These are phyloP conservation scores for Tetrapedia diversipes DNA, from an alignment of 2,888 invertebrate genomes.

Conservation along the genomic window DNA sequence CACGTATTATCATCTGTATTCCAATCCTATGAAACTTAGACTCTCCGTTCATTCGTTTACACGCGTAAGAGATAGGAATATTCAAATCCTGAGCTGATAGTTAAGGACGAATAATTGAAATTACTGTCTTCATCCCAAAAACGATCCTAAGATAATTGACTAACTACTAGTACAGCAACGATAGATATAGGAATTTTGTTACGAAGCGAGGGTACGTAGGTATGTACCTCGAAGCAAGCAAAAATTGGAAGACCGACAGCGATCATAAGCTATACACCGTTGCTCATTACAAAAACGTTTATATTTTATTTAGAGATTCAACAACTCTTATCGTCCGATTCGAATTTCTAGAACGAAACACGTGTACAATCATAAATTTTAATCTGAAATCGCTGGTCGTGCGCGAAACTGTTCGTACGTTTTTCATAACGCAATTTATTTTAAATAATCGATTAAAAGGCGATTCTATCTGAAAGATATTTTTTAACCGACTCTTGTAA, in stretches of 20 bases:
- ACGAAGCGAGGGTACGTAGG: background rate
- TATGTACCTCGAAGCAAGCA: background rate
- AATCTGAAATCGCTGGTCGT: conserved; percentile 26
- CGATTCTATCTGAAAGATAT: conserved; percentile 21
- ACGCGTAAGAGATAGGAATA: background rate
- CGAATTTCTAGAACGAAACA: conserved; percentile 21
- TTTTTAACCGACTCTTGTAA: conserved; percentile 27
- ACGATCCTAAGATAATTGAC: conserved; percentile 1
- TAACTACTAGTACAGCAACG: background rate
- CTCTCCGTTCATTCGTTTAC: conserved; percentile 19
- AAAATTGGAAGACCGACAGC: background rate
- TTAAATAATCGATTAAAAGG: conserved; percentile 8
- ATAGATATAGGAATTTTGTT: conserved; percentile 6
- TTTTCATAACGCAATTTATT: conserved; percentile 13
- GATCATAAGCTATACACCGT: background rate
- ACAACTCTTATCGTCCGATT: background rate
- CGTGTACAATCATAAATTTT: conserved; percentile 41
- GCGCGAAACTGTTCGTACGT: conserved; percentile 18
- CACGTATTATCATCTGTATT: background rate
- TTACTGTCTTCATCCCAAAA: conserved; percentile 1
- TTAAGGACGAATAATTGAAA: conserved; percentile 22
- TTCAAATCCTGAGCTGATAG: conserved; percentile 1
- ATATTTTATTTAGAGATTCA: conserved; percentile 7
- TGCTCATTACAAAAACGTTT: conserved; percentile 8
- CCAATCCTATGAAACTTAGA: background rate